Evolutionary conservation across 2,113 vertebrate species (phyloP).

Genomic region (Xenopus borealis): DNA sequence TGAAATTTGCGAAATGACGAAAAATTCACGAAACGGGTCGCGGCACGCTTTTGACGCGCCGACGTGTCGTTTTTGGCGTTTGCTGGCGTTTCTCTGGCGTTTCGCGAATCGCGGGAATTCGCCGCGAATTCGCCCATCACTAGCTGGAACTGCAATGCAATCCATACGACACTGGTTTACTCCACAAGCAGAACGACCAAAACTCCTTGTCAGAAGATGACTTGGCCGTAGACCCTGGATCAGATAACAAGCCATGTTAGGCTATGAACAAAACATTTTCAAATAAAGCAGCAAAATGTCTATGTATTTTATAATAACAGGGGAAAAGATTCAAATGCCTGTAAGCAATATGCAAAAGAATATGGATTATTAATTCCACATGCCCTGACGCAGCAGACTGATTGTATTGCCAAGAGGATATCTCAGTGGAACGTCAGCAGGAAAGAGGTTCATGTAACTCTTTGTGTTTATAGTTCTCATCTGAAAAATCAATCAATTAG

Average conservation of each 20-base stretch:
- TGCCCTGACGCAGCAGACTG: conserved; percentile 18
- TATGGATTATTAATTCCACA: conserved; percentile 48
- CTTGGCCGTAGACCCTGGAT: background rate
- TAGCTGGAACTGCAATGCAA: no score
- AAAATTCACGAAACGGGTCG: no score
- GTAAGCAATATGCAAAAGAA: conserved; percentile 16
- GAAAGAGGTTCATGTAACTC: conserved; percentile 9
- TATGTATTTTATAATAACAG: background rate
- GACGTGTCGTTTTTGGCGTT: no score
- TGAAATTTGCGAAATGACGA: no score
- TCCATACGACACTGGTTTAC: no score
- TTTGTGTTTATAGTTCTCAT: conserved; percentile 23
- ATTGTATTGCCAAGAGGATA: background rate
- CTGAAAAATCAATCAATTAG: background rate
- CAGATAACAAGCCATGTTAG: conserved; percentile 11
- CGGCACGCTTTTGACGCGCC: no score
- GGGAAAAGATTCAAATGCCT: conserved; percentile 2
- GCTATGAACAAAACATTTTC: conserved; percentile 1
- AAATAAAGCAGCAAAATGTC: conserved; percentile 16
- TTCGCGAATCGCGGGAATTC: no score
- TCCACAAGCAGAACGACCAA: conserved; percentile 9
- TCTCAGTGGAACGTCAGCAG: conserved; percentile 1
- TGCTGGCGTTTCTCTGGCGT: no score
- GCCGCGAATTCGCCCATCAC: no score
- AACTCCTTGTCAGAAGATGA: background rate